These are phyloP conservation scores for Dendrocincla tyrannina DNA, from an alignment of 2,797 vertebrate genomes.

Conservation along the genomic window DNA sequence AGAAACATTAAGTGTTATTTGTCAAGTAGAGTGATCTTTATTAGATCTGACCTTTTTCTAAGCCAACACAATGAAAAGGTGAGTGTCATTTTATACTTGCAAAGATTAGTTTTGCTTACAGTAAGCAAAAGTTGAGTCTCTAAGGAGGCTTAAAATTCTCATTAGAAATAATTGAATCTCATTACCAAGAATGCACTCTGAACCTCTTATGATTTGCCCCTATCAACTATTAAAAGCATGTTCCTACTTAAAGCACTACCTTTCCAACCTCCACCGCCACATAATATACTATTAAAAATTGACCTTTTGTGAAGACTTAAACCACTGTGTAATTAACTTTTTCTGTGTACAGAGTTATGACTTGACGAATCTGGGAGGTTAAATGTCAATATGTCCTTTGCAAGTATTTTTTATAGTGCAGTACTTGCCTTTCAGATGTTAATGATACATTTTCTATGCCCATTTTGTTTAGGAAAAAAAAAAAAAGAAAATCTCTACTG, in stretches of 20 bases:
- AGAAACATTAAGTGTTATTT: slow-evolving; percentile 15
- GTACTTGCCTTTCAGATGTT: neutral
- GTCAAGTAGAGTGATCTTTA: slow-evolving; percentile 40
- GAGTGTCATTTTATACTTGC: slow-evolving; percentile 3
- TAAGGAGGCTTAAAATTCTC: slow-evolving; percentile 6
- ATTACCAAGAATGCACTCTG: slow-evolving; percentile 40
- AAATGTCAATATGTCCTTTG: slow-evolving; percentile 46
- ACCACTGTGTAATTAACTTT: slow-evolving; percentile 62
- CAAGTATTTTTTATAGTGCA: neutral
- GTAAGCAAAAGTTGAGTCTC: slow-evolving; percentile 23
- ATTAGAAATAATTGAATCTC: slow-evolving; percentile 71
- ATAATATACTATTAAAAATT: neutral
- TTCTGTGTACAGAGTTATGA: slow-evolving; percentile 58
- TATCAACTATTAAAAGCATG: slow-evolving; percentile 37
- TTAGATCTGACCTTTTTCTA: slow-evolving; percentile 31
- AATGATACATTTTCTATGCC: neutral
- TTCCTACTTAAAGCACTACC: slow-evolving; percentile 6
- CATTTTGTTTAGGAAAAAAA: neutral
- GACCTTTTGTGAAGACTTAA: slow-evolving; percentile 60
- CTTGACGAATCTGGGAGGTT: slow-evolving; percentile 59
- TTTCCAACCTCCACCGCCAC: slow-evolving; percentile 9
- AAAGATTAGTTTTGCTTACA: slow-evolving; percentile 63
- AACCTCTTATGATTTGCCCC: slow-evolving; percentile 29
- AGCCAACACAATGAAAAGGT: slow-evolving; percentile 29
- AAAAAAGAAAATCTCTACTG: neutral